A percentile compares a stretch with the other conserved stretches of the same genome.
These are phyloP conservation scores for Brachirus orientalis DNA, from an alignment of 2,113 vertebrate species.

Conservation along the genomic window DNA sequence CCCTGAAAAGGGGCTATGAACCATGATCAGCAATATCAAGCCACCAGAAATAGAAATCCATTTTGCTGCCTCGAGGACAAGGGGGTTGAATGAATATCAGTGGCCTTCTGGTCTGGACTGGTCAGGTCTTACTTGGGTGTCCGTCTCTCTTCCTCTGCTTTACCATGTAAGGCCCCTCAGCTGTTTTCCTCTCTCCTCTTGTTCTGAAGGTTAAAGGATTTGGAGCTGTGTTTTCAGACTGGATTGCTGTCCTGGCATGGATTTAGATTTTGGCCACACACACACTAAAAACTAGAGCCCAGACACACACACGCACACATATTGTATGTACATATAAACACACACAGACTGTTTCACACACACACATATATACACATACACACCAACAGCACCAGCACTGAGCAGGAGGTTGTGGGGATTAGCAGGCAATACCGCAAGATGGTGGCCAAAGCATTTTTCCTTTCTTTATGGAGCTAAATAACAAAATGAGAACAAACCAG, in stretches of 20 bases:
- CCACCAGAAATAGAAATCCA: conserved; percentile 86
- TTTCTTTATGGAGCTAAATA: conserved; percentile 70
- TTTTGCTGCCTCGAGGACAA: conserved; percentile 81
- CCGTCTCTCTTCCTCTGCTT: conserved; percentile 68
- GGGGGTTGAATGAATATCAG: conserved; percentile 75
- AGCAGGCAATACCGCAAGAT: conserved; percentile 75
- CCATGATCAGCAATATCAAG: conserved; percentile 85
- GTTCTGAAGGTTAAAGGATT: conserved; percentile 84
- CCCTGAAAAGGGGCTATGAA: conserved; percentile 84
- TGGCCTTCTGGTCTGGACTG: conserved; percentile 74
- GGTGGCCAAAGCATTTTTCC: conserved; percentile 74
- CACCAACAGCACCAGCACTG: conserved; percentile 56
- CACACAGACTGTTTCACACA: conserved; percentile 24
- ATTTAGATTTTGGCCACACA: conserved; percentile 76
- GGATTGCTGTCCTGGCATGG: conserved; percentile 78
- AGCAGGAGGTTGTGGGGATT: conserved; percentile 76
- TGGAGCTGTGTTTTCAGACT: conserved; percentile 80
- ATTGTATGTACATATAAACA: conserved; percentile 47
- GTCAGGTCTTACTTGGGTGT: conserved; percentile 66
- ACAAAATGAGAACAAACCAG: conserved; percentile 81
- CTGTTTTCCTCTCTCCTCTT: conserved; percentile 76
- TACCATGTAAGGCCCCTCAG: conserved; percentile 69
- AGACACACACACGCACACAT: conserved; percentile 60
- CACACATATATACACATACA: conserved; percentile 38
- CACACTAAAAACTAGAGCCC: conserved; percentile 57